Percentiles rank a stretch among this genome's conserved stretches.
phyloP scores from a whole-genome alignment of 2,113 vertebrate species.

The Dromaius novaehollandiae region DNA sequence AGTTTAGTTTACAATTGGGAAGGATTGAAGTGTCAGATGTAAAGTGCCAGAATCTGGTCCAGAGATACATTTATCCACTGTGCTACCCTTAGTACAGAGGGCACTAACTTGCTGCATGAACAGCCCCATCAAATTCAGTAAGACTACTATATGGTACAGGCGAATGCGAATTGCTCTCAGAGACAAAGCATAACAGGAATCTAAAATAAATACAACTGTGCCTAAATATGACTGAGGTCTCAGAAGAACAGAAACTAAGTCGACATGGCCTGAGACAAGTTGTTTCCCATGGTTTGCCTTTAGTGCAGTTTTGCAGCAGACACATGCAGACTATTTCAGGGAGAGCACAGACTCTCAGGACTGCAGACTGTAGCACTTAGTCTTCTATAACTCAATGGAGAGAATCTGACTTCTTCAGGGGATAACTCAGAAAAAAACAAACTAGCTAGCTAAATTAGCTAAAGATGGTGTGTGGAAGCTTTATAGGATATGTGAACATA shows the following conservation, averaged over 20 bases:
- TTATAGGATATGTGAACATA: not conserved
- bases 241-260: not conserved
- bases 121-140: accelerated
- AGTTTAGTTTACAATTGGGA: not conserved
- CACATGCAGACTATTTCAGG: not conserved
- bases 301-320: not conserved
- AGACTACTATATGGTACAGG: not conserved
- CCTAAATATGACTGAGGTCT: not conserved
- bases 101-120: not conserved
- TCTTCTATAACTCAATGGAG: not conserved
- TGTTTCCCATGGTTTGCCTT: not conserved
- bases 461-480: not conserved
- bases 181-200: not conserved
- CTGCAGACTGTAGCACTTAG: not conserved
- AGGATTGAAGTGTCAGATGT: not conserved
- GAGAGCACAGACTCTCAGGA: not conserved
- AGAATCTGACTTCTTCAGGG: not conserved
- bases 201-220: not conserved
- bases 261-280: not conserved
- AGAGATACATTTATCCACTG: not conserved
- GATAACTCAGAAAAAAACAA: not conserved
- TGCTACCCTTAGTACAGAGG: not conserved
- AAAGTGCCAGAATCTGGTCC: not conserved
- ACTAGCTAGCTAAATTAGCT: not conserved
- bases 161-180: not conserved